Evolutionary conservation across 2,113 vertebrate genomes (phyloP), one percentile per base, ranked within the genome.

Genomic region (Amblyornis subalaris): DNA sequence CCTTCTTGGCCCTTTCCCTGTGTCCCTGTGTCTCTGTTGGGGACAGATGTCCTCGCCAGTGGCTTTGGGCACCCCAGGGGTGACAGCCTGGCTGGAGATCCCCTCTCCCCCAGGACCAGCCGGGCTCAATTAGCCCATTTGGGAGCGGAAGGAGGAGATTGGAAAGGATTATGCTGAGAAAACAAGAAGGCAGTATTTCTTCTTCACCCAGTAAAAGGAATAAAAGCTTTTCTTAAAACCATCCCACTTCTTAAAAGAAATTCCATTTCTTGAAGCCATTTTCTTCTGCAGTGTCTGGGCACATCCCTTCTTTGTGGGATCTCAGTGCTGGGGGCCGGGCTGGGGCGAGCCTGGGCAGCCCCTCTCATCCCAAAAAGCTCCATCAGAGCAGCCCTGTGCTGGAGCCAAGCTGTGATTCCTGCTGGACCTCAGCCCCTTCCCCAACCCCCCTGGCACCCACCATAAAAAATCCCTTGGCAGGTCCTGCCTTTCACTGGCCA

Each of bases 71-170:
- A 51, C 15, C 28, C 25, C 40, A 9, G 29, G 24, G 55, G 20
- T 45, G 58, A 13, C 42, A 53, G 36, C 79, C 53, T 24, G 61
- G 22, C 72, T 70, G 71, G 36, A 24, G 48, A 33, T 29, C 24
- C 55, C 54, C 76, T 82, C 3, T 15, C 5, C 45, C 53, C 44
- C 40, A 10, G 42, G 50, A 44, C 16, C 55, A 47, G 45, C 36
- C 0, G 0, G 31, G 16, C 77, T 67, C 77, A 40, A 2, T 53
- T 55, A 48, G 10, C 17, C 11, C 5, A 0, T 62, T 3, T 54
- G 44, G 48, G 65, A 81, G 72, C 1, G 1, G 51, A 44, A 66
- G 35, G 75, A 72, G 66, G 18, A 57, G 50, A 29, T 3, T 60
- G 76, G 54, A 42, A 67, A 24, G 44, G 25, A 15, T 54, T 64